phyloP scores from a whole-genome alignment of 2,888 invertebrate species.

The Agonopterix heracliana region DNA sequence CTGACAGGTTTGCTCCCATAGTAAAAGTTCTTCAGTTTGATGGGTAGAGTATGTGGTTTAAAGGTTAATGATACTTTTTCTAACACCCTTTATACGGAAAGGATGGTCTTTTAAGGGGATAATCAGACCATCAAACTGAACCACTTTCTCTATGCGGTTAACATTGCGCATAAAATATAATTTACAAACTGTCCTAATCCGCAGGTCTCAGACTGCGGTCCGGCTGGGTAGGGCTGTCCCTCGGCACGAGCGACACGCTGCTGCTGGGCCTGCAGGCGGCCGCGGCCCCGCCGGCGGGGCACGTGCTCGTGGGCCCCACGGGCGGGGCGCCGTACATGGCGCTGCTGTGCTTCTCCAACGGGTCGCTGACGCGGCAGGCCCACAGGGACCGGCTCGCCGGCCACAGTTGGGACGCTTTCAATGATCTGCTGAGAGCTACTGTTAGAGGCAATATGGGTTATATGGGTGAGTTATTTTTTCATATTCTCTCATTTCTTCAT shows the following conservation, averaged over 20 bases:
- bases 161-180: no score
- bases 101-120: no score
- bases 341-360: conserved; percentile 94
- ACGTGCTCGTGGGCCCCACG: conserved; percentile 92
- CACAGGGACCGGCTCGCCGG: conserved; percentile 85
- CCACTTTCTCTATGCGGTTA: no score
- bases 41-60: no score
- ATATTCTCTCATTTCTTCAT: background rate
- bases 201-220: conserved; percentile 85
- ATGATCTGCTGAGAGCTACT: conserved; percentile 85
- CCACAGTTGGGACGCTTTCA: conserved; percentile 90
- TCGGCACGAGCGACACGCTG: conserved; percentile 96
- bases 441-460: conserved; percentile 96
- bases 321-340: conserved; percentile 88
- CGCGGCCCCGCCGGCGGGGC: conserved; percentile 83
- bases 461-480: conserved; percentile 78
- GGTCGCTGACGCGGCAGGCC: conserved; percentile 91
- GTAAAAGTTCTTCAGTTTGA: no score
- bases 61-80: no score
- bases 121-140: no score
- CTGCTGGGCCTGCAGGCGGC: conserved; percentile 85
- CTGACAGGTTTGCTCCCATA: no score
- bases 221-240: conserved; percentile 90
- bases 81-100: no score
- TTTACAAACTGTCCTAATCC: no score